Evolutionary conservation across 23 tunicate genomes (phyloP), one percentile per base, ranked within the genome.

Genomic region (Ciona savignyi): DNA sequence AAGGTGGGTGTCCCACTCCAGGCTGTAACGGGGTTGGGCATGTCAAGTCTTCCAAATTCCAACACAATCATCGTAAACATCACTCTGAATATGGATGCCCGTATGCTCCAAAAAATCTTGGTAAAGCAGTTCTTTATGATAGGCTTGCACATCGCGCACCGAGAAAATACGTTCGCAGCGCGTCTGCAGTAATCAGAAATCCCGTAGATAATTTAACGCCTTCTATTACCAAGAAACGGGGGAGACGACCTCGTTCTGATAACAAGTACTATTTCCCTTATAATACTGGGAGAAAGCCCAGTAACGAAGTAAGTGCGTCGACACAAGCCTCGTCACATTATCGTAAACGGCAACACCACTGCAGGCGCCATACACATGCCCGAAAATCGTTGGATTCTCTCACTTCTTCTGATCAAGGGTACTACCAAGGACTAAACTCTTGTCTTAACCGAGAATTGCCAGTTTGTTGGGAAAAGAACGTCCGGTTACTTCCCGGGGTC

Each of bases 31-130:
- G 86, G 2, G 28, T 88, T 0, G 96, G 96, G 2, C 96, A 88
- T 32, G 72, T 72, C 33, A 77, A 77, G 15, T 76, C 69, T 22
- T 25, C 85, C 34, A 68, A 65, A 66, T 60, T 74, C 24, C 60
- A 75, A 21, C 69, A 49, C 24, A 62, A 82, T 30, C 79, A 82
- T 63, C 65, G 34, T 48, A 74, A 75, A 29, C 96, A 88, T 73
- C 86, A 81, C 76, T 80, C 79, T 31, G 87, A 77, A 72, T 85
- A 68, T 23, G 96, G 96, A 1, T 88, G 96, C 75, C 96, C 96
- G 3, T 88, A 88, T 56, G 81, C 96, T 0, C 35, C 70, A 27
- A 77, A 74, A 66, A 88, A 88, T 33, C 74, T 88, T 25, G 1
- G 22, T 6, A 63, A 25, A 25, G 67, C 26, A 65, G 84, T 51